Evolutionary conservation across 2,797 vertebrate species (phyloP).

Genomic region (Manis pentadactyla): DNA sequence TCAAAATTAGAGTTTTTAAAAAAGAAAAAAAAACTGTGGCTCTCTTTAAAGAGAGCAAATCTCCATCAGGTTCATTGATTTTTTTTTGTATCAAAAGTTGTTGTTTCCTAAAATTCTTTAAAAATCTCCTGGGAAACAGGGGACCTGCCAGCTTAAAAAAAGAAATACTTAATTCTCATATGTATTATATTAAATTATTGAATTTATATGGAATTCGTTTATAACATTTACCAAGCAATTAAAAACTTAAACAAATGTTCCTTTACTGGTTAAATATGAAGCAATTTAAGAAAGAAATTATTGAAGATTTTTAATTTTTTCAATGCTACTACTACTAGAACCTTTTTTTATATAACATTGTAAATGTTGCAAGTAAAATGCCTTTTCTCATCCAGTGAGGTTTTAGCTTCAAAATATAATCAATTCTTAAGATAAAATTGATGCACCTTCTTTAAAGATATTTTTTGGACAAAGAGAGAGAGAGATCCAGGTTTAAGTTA

Average conservation of each 20-base stretch:
- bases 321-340: neutral
- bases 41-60: neutral
- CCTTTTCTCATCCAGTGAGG: neutral
- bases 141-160: neutral
- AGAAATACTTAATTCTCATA: neutral
- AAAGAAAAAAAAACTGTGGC: neutral
- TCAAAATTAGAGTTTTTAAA: neutral
- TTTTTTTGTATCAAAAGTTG: neutral
- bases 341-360: neutral
- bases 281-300: neutral
- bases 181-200: neutral
- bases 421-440: neutral
- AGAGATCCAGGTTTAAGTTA: neutral
- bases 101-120: neutral
- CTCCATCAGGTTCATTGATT: neutral
- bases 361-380: neutral
- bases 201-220: neutral
- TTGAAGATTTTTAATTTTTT: neutral
- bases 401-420: neutral
- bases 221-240: neutral
- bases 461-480: neutral
- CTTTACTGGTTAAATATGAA: neutral
- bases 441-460: neutral
- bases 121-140: neutral
- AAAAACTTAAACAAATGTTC: neutral